Conservation (phyloP, 2,113 vertebrate species). For the Syngnathus floridae region DNA sequence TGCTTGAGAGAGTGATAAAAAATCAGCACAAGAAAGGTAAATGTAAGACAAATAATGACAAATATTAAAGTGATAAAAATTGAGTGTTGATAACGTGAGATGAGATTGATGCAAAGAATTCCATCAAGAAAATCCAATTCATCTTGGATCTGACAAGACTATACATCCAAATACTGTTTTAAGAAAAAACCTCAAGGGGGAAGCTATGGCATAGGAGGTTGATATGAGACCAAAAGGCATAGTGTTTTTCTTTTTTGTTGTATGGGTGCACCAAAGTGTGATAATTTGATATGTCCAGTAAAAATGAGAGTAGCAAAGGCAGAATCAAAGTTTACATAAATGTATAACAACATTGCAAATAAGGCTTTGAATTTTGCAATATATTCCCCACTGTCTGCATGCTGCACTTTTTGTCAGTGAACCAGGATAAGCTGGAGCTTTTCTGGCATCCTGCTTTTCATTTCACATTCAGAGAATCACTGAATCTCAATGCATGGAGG, state of each 20-base stretch:
- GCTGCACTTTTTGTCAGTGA: neutral
- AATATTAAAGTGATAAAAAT: constrained; percentile 7
- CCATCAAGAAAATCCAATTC: constrained; percentile 30
- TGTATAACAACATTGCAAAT: neutral
- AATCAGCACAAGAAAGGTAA: neutral
- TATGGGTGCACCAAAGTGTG: constrained; percentile 5
- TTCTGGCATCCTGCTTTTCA: neutral
- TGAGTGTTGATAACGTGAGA: constrained; percentile 11
- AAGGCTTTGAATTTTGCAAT: neutral
- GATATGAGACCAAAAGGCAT: constrained; percentile 9
- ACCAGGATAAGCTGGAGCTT: neutral
- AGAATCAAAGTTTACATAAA: constrained; percentile 1
- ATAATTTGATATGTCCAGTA: constrained; percentile 13
- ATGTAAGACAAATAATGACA: constrained; percentile 12
- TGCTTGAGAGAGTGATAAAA: neutral
- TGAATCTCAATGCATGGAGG: neutral
- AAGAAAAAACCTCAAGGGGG: constrained; percentile 29
- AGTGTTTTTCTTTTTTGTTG: constrained; percentile 2
- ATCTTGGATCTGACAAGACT: constrained; percentile 23
- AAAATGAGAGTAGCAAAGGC: neutral
- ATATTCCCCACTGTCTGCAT: neutral
- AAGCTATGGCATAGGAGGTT: constrained; percentile 25
- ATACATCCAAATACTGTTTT: constrained; percentile 27
- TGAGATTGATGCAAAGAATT: constrained; percentile 10
- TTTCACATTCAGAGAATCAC: neutral